Percentiles rank a stretch among this genome's conserved stretches.
Evolutionary conservation across 2,113 vertebrate species (phyloP).

Genomic region (Thunnus thynnus): DNA sequence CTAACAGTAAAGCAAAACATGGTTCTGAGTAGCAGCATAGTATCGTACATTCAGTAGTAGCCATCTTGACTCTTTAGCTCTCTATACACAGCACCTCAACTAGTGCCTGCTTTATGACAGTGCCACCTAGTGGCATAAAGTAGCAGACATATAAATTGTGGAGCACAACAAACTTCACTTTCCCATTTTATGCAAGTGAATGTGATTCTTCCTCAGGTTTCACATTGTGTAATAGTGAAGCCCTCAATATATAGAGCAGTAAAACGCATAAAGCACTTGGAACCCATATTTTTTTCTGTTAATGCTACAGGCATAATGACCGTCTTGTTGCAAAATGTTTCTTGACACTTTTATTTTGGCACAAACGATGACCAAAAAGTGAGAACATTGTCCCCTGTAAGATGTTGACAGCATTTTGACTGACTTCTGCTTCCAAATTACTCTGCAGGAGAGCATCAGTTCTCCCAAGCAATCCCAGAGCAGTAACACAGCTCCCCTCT

Average conservation of each 20-base stretch:
- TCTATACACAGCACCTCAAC: too few relatives aligned
- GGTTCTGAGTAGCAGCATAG: too few relatives aligned
- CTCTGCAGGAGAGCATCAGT: constrained; percentile 27
- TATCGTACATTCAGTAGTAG: too few relatives aligned
- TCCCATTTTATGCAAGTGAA: too few relatives aligned
- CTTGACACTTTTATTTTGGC: constrained; percentile 28
- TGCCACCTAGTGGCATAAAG: too few relatives aligned
- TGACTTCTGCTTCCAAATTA: constrained; percentile 31
- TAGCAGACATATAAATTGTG: too few relatives aligned
- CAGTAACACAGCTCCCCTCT: constrained; percentile 15
- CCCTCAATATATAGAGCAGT: neutral
- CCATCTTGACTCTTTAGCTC: too few relatives aligned
- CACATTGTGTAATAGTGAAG: neutral
- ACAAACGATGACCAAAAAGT: constrained; percentile 1
- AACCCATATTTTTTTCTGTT: neutral
- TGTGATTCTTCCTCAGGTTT: neutral
- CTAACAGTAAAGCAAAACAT: too few relatives aligned
- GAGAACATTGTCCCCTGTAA: neutral
- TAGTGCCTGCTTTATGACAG: too few relatives aligned
- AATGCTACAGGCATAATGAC: neutral
- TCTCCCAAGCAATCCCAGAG: constrained; percentile 7
- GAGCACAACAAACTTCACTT: neutral
- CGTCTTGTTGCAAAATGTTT: neutral
- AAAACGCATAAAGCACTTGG: neutral
- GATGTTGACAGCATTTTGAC: constrained; percentile 33